These are phyloP conservation scores for Cetonia aurata DNA, from an alignment of 2,888 invertebrate genomes.

Conservation along the genomic window DNA sequence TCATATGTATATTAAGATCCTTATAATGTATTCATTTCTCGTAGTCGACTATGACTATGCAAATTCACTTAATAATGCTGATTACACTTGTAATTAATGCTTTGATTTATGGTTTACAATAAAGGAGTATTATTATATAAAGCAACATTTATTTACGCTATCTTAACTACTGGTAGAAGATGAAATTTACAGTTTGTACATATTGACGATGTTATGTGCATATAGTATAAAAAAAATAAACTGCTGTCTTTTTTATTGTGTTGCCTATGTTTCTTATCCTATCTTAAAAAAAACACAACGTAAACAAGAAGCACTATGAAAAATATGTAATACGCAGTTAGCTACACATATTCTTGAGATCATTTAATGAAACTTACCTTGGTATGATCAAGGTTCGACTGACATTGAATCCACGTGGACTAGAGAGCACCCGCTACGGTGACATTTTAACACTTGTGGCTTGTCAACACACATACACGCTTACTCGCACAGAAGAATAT, in stretches of 20 bases:
- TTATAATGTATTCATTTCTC: constrained; percentile 45
- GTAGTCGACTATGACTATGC: constrained; percentile 48
- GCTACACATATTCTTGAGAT: constrained; percentile 52
- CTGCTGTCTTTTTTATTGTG: constrained; percentile 7
- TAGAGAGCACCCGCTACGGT: constrained; percentile 51
- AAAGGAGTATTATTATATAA: constrained; percentile 37
- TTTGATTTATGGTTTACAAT: constrained; percentile 48
- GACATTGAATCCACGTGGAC: constrained; percentile 53
- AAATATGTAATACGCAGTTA: constrained; percentile 45
- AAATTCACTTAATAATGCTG: constrained; percentile 49
- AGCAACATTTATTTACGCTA: constrained; percentile 10
- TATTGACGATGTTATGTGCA: background rate
- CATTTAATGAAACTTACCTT: constrained; percentile 52
- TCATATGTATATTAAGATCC: constrained; percentile 33
- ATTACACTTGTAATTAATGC: constrained; percentile 50
- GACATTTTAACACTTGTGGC: constrained; percentile 48
- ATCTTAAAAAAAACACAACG: constrained; percentile 1
- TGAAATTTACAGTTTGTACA: constrained; percentile 11
- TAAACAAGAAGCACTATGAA: constrained; percentile 34
- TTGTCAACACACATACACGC: constrained; percentile 36
- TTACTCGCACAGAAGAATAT: constrained; percentile 37
- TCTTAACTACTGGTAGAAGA: constrained; percentile 12
- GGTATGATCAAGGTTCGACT: constrained; percentile 55
- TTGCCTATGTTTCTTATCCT: constrained; percentile 7
- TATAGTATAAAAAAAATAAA: constrained; percentile 12